These are phyloP conservation scores for Stenurella melanura DNA, from an alignment of 2,888 invertebrate genomes.

Conservation along the genomic window DNA sequence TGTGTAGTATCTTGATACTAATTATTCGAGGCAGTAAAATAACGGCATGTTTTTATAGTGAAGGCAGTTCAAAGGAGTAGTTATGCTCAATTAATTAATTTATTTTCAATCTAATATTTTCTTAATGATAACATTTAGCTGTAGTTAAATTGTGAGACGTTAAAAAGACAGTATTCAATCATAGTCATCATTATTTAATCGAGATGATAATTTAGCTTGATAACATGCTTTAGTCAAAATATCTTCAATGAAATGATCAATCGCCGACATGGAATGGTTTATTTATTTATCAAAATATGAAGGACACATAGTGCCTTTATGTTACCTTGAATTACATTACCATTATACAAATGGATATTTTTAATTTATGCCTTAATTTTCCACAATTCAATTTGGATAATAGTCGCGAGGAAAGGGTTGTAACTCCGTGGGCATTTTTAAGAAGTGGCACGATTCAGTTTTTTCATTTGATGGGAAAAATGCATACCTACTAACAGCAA, in stretches of 20 bases:
- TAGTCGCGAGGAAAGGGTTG: no score
- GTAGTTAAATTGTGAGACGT: neutral
- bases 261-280: neutral
- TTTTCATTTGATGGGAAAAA: no score
- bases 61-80: conserved; percentile 11
- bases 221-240: conserved; percentile 2
- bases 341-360: no score
- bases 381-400: no score
- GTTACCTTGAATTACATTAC: no score
- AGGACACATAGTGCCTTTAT: no score
- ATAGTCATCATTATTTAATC: conserved; percentile 4
- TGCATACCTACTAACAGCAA: no score
- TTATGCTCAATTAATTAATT: conserved; percentile 23
- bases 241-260: neutral
- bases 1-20: conserved; percentile 22
- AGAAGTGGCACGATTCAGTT: no score
- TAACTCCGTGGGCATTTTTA: no score
- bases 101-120: conserved; percentile 1
- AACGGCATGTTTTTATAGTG: conserved; percentile 12
- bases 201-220: neutral
- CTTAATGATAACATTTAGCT: neutral
- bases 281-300: neutral
- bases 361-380: no score
- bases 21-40: conserved; percentile 23
- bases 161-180: neutral